These are phyloP conservation scores for Staurois parvus DNA, from an alignment of 2,797 vertebrate genomes.

Conservation along the genomic window DNA sequence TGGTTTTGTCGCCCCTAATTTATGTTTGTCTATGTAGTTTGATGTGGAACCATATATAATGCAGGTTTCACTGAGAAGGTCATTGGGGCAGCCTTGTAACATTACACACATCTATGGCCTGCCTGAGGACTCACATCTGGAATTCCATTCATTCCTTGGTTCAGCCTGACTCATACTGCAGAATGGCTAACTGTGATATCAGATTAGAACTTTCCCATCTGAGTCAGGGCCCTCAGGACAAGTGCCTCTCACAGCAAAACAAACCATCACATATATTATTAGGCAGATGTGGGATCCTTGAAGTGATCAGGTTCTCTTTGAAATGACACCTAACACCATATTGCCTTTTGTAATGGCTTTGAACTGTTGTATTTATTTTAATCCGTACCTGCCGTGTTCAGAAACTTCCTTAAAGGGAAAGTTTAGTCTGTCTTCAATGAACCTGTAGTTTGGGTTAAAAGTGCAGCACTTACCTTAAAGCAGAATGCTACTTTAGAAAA, in stretches of 20 bases:
- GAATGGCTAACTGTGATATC: constrained; percentile 24
- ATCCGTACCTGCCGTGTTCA: background rate
- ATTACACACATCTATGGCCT: constrained; percentile 7
- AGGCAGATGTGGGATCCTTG: constrained; percentile 7
- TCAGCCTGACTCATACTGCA: constrained; percentile 2
- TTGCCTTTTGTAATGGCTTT: background rate
- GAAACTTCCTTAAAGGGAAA: background rate
- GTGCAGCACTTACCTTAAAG: background rate
- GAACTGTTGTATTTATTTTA: background rate
- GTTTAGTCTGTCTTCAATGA: background rate
- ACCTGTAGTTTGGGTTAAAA: background rate
- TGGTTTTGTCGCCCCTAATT: background rate
- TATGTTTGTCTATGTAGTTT: background rate
- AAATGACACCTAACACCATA: background rate
- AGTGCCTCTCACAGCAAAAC: background rate
- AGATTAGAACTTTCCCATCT: constrained; percentile 22
- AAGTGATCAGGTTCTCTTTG: constrained; percentile 14
- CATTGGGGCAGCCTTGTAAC: constrained; percentile 31
- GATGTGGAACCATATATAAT: background rate
- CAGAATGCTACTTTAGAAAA: background rate
- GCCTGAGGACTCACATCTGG: constrained; percentile 52
- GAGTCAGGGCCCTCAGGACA: constrained; percentile 35
- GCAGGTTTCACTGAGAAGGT: background rate
- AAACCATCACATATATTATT: background rate
- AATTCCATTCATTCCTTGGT: constrained; percentile 46